Evolutionary conservation across 2,113 vertebrate genomes (phyloP).

Genomic region (Aspidoscelis tigris): DNA sequence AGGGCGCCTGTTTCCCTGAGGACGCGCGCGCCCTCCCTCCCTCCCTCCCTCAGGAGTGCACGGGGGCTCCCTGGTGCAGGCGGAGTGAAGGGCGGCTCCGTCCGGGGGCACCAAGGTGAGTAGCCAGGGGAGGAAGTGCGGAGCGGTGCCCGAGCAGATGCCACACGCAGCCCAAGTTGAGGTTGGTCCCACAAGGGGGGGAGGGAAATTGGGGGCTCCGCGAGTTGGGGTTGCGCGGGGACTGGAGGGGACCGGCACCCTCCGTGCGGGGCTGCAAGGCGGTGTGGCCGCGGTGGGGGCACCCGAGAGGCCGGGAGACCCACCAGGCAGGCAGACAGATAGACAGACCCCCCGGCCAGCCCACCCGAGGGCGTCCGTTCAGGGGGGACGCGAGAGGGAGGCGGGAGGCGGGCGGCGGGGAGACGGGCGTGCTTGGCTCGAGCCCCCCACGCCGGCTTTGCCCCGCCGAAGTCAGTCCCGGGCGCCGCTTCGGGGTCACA

Average conservation of each 20-base stretch:
- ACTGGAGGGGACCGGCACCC: too few species aligned
- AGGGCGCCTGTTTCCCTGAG: neutral
- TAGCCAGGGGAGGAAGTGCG: neutral
- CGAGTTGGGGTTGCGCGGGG: too few species aligned
- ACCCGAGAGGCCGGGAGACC: neutral
- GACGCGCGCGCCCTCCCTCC: neutral
- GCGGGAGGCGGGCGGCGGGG: neutral
- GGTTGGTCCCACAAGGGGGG: too few species aligned
- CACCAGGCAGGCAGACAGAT: neutral
- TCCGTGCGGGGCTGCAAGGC: neutral
- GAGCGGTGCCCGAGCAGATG: neutral
- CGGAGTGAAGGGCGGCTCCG: neutral
- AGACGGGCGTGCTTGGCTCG: neutral
- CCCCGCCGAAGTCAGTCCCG: neutral
- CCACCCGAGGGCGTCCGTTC: too few species aligned
- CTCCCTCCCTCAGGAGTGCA: neutral
- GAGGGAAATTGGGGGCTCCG: too few species aligned
- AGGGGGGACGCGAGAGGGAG: too few species aligned
- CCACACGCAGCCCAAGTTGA: too few species aligned
- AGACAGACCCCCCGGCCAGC: too few species aligned
- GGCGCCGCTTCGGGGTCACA: neutral
- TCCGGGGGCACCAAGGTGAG: conserved; percentile 9
- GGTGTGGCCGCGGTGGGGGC: neutral
- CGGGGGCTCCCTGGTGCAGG: neutral
- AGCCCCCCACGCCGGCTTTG: neutral